These are phyloP conservation scores for Epiblema foenella DNA, from an alignment of 2,888 invertebrate genomes.

Conservation along the genomic window DNA sequence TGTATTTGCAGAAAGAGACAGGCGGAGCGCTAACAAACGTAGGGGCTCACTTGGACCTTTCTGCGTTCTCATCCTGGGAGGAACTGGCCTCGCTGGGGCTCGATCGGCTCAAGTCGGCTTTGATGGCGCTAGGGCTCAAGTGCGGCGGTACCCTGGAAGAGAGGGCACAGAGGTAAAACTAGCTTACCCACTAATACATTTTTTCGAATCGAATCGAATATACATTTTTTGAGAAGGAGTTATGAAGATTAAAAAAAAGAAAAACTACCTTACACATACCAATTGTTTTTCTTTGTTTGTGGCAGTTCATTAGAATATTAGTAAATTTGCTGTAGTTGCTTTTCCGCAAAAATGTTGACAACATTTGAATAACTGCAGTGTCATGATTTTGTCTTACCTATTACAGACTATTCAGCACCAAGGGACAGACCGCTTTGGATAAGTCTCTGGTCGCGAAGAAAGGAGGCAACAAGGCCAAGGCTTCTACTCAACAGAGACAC, in stretches of 20 bases:
- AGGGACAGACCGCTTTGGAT: slow-evolving; percentile 96
- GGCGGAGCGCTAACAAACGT: slow-evolving; percentile 96
- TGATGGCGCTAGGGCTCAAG: slow-evolving; percentile 98
- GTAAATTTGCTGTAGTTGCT: too few species aligned
- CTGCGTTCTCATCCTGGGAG: slow-evolving; percentile 98
- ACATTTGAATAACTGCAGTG: too few species aligned
- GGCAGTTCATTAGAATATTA: background rate
- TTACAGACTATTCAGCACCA: slow-evolving; percentile 93
- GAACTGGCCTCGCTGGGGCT: slow-evolving; percentile 98
- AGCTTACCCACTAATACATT: background rate
- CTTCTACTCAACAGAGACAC: slow-evolving; percentile 87
- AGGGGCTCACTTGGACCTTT: slow-evolving; percentile 98
- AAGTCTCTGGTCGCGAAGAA: slow-evolving; percentile 96
- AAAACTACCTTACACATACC: too few species aligned
- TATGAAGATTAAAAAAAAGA: too few species aligned
- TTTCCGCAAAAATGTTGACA: too few species aligned
- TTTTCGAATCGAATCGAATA: too few species aligned
- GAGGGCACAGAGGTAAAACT: slow-evolving; percentile 93
- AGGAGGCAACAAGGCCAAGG: slow-evolving; percentile 87
- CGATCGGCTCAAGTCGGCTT: slow-evolving; percentile 98
- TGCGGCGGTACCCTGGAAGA: slow-evolving; percentile 99
- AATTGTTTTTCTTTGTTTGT: too few species aligned
- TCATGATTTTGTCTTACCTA: background rate
- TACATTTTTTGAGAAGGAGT: too few species aligned
- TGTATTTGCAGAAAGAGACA: slow-evolving; percentile 90